Conservation (phyloP, 2,888 invertebrate genomes). For the Torymus tubicola region DNA sequence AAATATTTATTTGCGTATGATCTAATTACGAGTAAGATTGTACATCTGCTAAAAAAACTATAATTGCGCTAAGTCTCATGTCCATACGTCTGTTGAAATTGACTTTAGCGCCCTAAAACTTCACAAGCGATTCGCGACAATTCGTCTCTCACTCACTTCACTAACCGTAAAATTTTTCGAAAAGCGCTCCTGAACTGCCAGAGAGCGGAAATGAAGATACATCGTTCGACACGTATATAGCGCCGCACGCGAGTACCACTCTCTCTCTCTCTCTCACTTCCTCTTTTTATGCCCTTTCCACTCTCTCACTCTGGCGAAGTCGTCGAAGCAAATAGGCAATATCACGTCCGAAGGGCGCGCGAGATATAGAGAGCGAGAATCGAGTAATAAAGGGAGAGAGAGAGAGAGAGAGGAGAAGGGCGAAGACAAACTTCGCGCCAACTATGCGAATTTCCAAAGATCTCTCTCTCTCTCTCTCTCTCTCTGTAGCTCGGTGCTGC, state of each 20-base stretch:
- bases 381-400: constrained; percentile 47
- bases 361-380: neutral
- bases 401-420: constrained; percentile 19
- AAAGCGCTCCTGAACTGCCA: neutral
- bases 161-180: no score
- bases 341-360: constrained; percentile 28
- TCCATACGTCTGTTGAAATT: no score
- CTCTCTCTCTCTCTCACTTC: no score
- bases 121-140: no score
- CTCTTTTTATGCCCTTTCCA: neutral
- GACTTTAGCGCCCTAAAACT: no score
- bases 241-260: no score
- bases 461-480: constrained; percentile 10
- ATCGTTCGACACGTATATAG: constrained; percentile 2
- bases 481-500: no score
- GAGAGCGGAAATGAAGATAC: constrained; percentile 19
- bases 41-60: no score
- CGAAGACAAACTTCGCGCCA: constrained; percentile 48
- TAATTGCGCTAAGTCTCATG: no score
- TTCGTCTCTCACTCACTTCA: no score
- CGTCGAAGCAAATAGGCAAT: constrained; percentile 39
- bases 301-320: neutral
- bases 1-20: no score
- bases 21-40: no score
- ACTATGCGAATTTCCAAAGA: constrained; percentile 45